These are phyloP conservation scores for Scaptomyza parva DNA, from an alignment of 2,888 invertebrate species.

Conservation along the genomic window DNA sequence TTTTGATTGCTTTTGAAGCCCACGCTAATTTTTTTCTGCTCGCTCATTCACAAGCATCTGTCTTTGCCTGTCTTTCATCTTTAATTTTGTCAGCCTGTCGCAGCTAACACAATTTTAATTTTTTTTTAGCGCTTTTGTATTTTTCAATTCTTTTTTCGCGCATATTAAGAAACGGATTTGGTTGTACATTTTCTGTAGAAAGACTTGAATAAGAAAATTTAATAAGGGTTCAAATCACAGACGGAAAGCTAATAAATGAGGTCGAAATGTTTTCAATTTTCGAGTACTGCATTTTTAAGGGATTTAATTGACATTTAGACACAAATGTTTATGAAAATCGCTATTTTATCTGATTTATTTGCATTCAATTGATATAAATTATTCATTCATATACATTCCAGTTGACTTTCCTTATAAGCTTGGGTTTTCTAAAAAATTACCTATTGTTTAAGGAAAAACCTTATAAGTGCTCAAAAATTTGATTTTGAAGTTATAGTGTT, in stretches of 20 bases:
- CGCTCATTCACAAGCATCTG: background rate
- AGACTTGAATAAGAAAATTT: constrained; percentile 39
- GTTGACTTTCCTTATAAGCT: no score
- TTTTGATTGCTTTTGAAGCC: constrained; percentile 79
- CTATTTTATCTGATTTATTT: no score
- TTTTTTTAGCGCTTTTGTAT: constrained; percentile 42
- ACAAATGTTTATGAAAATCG: constrained; percentile 2
- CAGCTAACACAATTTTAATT: constrained; percentile 65
- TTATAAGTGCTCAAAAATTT: no score
- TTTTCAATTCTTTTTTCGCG: constrained; percentile 20
- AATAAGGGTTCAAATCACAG: constrained; percentile 35
- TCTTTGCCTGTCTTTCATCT: constrained; percentile 43
- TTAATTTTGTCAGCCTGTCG: constrained; percentile 68
- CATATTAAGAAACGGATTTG: constrained; percentile 59
- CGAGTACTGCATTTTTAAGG: constrained; percentile 69
- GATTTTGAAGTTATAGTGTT: no score
- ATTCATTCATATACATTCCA: no score
- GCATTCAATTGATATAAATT: background rate
- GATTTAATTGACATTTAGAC: constrained; percentile 54
- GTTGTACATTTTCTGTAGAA: constrained; percentile 58
- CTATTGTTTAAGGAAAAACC: no score
- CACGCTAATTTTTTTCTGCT: constrained; percentile 66
- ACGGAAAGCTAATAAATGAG: constrained; percentile 31
- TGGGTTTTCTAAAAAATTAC: no score
- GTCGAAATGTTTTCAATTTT: constrained; percentile 24